These are phyloP conservation scores for Criorhina ranunculi DNA, from an alignment of 2,888 invertebrate species.

Conservation along the genomic window DNA sequence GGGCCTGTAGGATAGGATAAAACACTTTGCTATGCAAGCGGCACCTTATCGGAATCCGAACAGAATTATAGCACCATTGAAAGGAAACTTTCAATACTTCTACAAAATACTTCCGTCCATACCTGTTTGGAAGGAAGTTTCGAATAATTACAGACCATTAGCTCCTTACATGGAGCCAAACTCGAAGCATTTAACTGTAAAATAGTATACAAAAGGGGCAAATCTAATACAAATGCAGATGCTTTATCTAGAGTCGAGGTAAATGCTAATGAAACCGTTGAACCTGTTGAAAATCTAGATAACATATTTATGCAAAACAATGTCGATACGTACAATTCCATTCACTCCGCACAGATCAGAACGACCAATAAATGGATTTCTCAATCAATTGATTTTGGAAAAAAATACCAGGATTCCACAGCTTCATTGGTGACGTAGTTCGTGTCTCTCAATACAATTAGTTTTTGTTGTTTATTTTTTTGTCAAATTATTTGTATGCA, in stretches of 20 bases:
- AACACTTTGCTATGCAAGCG: slow-evolving; percentile 6
- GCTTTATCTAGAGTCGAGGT: neutral
- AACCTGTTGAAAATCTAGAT: neutral
- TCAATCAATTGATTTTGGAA: neutral
- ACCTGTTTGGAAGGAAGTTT: neutral
- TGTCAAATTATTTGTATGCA: too few species aligned
- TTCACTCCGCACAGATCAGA: neutral
- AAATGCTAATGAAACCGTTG: neutral
- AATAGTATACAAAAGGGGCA: neutral
- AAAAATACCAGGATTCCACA: too few species aligned
- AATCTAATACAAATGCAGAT: neutral
- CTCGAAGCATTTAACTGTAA: neutral
- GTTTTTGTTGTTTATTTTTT: too few species aligned
- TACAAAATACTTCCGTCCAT: slow-evolving; percentile 1
- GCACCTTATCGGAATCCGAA: neutral
- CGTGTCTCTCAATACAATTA: too few species aligned
- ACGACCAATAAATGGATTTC: neutral
- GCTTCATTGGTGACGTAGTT: too few species aligned
- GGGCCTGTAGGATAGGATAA: neutral
- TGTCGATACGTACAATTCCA: neutral
- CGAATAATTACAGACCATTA: neutral
- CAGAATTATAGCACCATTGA: neutral
- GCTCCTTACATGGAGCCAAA: neutral
- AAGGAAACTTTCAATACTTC: too few species aligned
- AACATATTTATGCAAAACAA: neutral